Conservation (phyloP, 2,888 invertebrate species). For the Pollenia labialis region DNA sequence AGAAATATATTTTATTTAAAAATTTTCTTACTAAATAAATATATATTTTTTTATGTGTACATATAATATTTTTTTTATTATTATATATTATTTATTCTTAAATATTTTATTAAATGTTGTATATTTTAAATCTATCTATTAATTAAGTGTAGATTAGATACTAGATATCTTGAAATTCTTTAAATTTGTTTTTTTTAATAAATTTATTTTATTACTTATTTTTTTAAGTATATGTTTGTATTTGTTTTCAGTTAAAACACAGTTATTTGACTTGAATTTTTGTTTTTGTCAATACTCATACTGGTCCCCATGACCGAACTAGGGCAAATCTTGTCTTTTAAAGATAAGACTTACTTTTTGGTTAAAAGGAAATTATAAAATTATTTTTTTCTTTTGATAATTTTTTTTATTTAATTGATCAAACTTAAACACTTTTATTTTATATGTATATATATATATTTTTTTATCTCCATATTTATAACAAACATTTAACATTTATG, state of each 20-base stretch:
- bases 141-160: slow-evolving; percentile 65
- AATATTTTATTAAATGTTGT: slow-evolving; percentile 55
- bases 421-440: slow-evolving; percentile 80
- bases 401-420: slow-evolving; percentile 73
- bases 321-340: slow-evolving; percentile 68
- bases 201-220: slow-evolving; percentile 76
- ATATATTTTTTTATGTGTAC: slow-evolving; percentile 26
- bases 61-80: slow-evolving; percentile 23
- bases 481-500: slow-evolving; percentile 69
- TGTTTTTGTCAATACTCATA: slow-evolving; percentile 63
- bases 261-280: slow-evolving; percentile 50
- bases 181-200: slow-evolving; percentile 30
- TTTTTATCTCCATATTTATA: slow-evolving; percentile 66
- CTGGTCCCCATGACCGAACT: slow-evolving; percentile 70
- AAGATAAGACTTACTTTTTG: slow-evolving; percentile 67
- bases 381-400: slow-evolving; percentile 58
- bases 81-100: not conserved
- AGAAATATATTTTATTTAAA: slow-evolving; percentile 5
- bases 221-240: slow-evolving; percentile 67
- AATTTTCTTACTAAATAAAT: slow-evolving; percentile 3
- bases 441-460: not conserved
- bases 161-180: slow-evolving; percentile 61
- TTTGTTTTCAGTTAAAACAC: slow-evolving; percentile 45
- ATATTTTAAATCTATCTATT: slow-evolving; percentile 71
- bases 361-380: slow-evolving; percentile 54